Evolutionary conservation across 2,113 vertebrate species (phyloP).

Genomic region (Mastomys coucha): DNA sequence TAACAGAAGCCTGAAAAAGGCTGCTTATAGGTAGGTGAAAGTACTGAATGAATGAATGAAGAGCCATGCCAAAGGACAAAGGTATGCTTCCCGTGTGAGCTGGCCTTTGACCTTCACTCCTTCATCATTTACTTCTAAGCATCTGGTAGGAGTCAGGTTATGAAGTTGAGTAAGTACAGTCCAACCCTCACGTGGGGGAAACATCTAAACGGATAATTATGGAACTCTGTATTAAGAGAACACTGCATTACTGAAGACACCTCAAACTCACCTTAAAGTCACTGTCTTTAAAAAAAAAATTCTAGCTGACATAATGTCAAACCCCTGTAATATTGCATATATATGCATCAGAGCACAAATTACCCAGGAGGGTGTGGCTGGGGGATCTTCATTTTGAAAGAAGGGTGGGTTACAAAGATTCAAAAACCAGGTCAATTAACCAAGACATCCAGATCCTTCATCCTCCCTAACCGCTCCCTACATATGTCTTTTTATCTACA

Average conservation of each 20-base stretch:
- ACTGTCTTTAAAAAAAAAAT: neutral
- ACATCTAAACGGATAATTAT: neutral
- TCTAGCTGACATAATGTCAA: no score
- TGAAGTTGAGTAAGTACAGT: neutral
- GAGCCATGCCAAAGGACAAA: neutral
- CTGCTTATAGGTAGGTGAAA: neutral
- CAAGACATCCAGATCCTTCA: neutral
- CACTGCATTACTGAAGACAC: neutral
- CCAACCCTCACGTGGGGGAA: neutral
- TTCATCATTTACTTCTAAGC: neutral
- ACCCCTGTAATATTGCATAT: neutral
- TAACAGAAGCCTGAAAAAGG: neutral
- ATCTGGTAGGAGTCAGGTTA: neutral
- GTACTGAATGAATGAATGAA: neutral
- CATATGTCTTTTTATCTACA: no score
- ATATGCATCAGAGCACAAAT: no score
- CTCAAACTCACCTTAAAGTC: neutral
- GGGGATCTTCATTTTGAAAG: neutral
- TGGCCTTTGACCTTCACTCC: neutral
- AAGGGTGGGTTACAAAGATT: neutral
- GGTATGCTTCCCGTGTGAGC: neutral
- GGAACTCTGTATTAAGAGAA: neutral
- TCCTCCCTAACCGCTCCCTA: neutral
- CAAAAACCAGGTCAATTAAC: neutral
- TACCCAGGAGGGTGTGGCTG: neutral